Base-by-base conservation (phyloP, 2,797 vertebrate genomes). In the Chromobotia macracanthus region DNA sequence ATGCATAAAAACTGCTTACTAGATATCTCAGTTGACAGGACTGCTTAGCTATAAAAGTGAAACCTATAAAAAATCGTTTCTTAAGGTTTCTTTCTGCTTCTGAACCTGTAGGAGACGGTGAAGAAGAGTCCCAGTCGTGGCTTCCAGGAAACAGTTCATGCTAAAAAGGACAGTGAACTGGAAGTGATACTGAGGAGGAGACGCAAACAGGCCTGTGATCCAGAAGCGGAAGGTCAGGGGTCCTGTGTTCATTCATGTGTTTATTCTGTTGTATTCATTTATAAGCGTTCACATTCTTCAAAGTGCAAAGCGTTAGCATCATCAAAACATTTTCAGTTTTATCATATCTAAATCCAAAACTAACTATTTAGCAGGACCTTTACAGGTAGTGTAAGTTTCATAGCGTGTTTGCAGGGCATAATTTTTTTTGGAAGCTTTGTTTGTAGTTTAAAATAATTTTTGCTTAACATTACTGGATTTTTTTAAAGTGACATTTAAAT, bases 81-180 rank as follows among this genome's bases (percentile, higher is more conserved):
- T 60, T 6, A 6, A 15, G 7, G 31, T 9, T 55, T 21, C 31
- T 2, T 76, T 48, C 63, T 56, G 28, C 28, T 3, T 71, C 70
- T 83, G 58, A 25, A 25, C 56, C 64, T 70, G n/a, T 19, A 95
- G 94, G 94, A 94, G 51, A 91, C 92, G 0, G 93, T 95, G 78
- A 95, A 95, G 86, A 89, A 91, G 79, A 95, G 93, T 84, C 94
- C 93, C n/a, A 94, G 93, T 75, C 88, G 92, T 68, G 89, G 93
- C 1, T 93, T 93, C 18, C 93, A 94, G 84, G 94, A 95, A 66
- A 80, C 87, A 0, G 82, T 80, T 0, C 83, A 88, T 0, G 86
- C 87, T 63, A 94, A 93, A 87, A 94, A 93, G 84, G 93, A 94
- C 91, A 94, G 89, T 60, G 94, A 95, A 89, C 90, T 95, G 89